Conservation (phyloP, 2,797 vertebrate genomes). For the Ispidina lecontei region DNA sequence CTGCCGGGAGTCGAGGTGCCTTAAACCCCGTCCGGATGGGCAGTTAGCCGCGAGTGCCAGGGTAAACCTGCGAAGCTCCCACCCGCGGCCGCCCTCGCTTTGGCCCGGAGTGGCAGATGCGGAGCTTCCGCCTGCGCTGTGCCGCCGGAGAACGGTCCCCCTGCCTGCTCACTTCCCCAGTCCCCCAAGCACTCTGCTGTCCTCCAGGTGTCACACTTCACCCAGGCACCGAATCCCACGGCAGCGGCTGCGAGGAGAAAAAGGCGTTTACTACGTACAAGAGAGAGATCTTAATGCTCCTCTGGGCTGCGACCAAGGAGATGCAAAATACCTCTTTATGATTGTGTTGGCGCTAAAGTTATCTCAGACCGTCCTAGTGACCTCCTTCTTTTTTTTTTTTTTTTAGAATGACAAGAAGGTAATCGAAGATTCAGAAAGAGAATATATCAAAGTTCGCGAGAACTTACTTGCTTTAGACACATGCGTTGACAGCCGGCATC, state of each 20-base stretch:
- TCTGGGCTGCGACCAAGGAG: neutral
- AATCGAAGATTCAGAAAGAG: neutral
- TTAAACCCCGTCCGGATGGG: neutral
- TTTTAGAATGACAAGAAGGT: neutral
- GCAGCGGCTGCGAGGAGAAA: neutral
- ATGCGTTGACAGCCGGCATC: neutral
- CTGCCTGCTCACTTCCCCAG: neutral
- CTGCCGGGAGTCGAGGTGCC: neutral
- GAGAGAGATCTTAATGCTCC: neutral
- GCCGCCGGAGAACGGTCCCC: neutral
- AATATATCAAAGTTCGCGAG: neutral
- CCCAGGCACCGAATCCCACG: neutral
- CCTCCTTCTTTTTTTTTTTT: too few relatives aligned
- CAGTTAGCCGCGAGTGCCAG: too few relatives aligned
- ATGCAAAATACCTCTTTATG: too few relatives aligned
- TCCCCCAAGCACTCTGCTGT: neutral
- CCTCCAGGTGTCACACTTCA: conserved; percentile 22
- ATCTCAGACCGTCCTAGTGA: neutral
- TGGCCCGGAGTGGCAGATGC: neutral
- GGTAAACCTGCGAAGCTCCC: neutral
- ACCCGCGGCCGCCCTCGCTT: neutral
- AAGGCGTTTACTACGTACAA: neutral
- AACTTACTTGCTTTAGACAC: conserved; percentile 65
- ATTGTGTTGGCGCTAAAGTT: conserved; percentile 3
- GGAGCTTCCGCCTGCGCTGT: neutral